phyloP scores from a whole-genome alignment of 2,797 vertebrate species.

The Orientallactaga sibirica region DNA sequence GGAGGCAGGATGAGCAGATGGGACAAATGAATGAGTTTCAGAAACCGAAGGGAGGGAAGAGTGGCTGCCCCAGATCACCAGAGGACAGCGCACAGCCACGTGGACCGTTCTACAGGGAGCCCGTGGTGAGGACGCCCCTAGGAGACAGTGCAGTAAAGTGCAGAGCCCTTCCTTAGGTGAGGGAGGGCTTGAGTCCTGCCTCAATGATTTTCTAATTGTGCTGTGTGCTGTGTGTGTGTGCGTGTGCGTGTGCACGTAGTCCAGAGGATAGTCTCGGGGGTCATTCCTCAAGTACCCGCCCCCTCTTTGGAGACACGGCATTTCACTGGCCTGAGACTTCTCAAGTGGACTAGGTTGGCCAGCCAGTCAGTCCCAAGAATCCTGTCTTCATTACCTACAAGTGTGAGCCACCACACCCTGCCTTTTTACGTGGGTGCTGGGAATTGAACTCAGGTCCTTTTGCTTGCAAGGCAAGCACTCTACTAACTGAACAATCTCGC shows the following conservation, averaged over 20 bases:
- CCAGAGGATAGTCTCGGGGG: not conserved
- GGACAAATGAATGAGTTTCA: rapidly evolving
- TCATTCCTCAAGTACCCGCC: too few relatives aligned
- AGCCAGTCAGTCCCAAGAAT: too few relatives aligned
- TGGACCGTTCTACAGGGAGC: rapidly evolving
- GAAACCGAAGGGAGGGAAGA: not conserved
- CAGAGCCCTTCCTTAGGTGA: not conserved
- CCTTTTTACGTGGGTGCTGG: too few relatives aligned
- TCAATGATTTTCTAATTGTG: not conserved
- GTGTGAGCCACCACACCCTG: not conserved
- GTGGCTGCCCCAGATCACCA: too few relatives aligned
- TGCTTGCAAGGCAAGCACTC: too few relatives aligned
- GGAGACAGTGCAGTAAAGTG: rapidly evolving
- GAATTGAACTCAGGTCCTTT: not conserved
- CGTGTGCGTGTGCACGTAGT: not conserved
- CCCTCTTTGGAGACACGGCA: too few relatives aligned
- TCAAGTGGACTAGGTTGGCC: too few relatives aligned
- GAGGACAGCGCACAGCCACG: not conserved
- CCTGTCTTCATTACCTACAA: too few relatives aligned
- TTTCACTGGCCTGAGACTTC: too few relatives aligned
- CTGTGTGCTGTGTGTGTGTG: not conserved
- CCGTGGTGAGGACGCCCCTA: rapidly evolving
- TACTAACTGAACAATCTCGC: too few relatives aligned
- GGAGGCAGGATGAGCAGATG: not conserved
- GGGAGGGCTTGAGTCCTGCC: not conserved